These are phyloP conservation scores for Chaitophorus viminalis DNA, from an alignment of 2,888 invertebrate genomes.

Conservation along the genomic window DNA sequence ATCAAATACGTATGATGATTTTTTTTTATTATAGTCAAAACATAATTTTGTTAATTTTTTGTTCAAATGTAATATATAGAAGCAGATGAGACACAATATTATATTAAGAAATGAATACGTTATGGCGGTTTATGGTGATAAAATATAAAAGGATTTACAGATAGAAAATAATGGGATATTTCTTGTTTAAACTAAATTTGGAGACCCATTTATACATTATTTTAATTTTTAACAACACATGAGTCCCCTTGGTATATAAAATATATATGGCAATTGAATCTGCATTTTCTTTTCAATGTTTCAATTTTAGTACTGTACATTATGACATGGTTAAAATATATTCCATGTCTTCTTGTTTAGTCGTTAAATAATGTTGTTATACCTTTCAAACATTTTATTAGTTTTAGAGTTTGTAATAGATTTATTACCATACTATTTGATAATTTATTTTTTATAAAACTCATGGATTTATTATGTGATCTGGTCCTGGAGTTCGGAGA, in stretches of 20 bases:
- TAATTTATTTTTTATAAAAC: neutral
- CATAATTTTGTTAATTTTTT: neutral
- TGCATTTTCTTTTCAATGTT: neutral
- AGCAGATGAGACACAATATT: neutral
- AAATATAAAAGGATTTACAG: neutral
- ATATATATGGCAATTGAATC: neutral
- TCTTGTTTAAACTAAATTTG: neutral
- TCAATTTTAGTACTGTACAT: neutral
- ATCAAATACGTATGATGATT: neutral
- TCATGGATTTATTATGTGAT: neutral
- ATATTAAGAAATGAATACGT: neutral
- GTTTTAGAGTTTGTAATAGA: neutral
- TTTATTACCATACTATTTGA: neutral
- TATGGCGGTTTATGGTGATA: neutral
- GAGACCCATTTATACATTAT: neutral
- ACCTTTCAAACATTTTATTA: neutral
- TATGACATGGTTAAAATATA: neutral
- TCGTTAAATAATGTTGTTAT: neutral
- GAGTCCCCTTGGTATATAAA: neutral
- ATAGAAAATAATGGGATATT: neutral
- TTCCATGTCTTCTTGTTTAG: constrained; percentile 6
- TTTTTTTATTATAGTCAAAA: neutral
- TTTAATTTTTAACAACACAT: neutral
- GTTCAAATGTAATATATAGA: neutral
- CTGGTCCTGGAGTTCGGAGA: neutral